Conservation (phyloP, 2,888 invertebrate genomes). For the Tridacna gigas region DNA sequence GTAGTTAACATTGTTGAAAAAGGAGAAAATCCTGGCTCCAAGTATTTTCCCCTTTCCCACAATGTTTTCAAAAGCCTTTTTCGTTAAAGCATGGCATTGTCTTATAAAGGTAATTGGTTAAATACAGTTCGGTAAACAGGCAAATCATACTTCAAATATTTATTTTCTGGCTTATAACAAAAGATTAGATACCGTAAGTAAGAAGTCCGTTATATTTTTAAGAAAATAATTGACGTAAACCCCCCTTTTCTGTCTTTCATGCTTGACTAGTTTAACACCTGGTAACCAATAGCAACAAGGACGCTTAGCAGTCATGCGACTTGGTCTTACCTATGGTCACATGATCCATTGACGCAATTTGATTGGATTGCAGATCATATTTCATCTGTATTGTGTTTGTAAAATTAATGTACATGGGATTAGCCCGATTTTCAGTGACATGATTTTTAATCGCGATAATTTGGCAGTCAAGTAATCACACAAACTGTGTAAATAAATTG, state of each 20-base stretch:
- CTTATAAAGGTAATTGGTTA: no score
- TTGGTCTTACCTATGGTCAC: slow-evolving; percentile 16
- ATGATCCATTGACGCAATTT: not conserved
- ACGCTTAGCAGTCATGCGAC: slow-evolving; percentile 15
- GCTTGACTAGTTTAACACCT: not conserved
- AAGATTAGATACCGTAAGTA: no score
- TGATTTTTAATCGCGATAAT: not conserved
- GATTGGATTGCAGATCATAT: slow-evolving; percentile 8
- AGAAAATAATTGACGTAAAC: no score
- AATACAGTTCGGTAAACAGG: no score
- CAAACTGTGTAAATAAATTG: not conserved
- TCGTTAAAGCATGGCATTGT: no score
- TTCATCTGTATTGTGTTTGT: not conserved
- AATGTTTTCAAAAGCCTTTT: no score
- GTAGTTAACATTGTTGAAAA: no score
- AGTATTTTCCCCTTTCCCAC: no score
- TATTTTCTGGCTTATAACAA: no score
- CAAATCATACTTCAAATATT: no score
- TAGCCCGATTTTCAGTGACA: not conserved
- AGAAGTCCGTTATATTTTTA: no score
- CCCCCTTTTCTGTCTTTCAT: not conserved
- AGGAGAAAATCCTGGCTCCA: no score
- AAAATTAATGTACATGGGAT: slow-evolving; percentile 12
- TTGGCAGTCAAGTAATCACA: not conserved
- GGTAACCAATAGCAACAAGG: slow-evolving; percentile 9